Conservation (phyloP, 2,888 invertebrate genomes). For the Bibio marci region DNA sequence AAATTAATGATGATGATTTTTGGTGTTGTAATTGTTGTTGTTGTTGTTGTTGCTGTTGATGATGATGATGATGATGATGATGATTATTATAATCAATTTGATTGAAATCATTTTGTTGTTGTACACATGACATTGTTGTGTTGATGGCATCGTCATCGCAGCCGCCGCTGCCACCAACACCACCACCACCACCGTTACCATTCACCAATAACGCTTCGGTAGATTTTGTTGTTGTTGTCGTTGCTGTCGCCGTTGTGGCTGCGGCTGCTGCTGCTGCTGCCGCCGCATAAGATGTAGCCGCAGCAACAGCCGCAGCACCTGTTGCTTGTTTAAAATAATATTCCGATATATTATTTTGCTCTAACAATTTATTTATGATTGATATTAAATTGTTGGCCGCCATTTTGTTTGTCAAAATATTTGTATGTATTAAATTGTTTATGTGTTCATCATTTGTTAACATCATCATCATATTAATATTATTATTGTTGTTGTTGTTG, state of each 20-base stretch:
- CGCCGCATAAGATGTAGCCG: background rate
- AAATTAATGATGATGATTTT: constrained; percentile 11
- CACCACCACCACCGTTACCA: background rate
- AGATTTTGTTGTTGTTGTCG: too few relatives aligned
- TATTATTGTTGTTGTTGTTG: background rate
- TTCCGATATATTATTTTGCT: constrained; percentile 17
- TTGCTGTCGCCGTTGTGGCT: too few relatives aligned
- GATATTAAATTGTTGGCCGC: constrained; percentile 16
- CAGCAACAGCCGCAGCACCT: constrained; percentile 9
- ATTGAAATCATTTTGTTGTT: background rate
- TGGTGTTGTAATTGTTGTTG: constrained; percentile 11
- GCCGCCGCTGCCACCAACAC: background rate
- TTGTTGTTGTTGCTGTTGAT: constrained; percentile 15
- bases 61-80: constrained; percentile 10
- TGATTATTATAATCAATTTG: background rate
- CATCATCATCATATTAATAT: too few relatives aligned
- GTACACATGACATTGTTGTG: too few relatives aligned
- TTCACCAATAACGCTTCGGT: background rate
- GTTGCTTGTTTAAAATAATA: constrained; percentile 16
- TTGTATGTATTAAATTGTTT: constrained; percentile 15
- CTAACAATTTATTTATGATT: constrained; percentile 15
- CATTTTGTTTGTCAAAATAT: constrained; percentile 16
- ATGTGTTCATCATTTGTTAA: constrained; percentile 10
- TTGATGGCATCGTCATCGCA: background rate
- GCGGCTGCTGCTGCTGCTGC: too few relatives aligned